Percentiles rank a stretch among this genome's conserved stretches.
Conservation (phyloP, 2,888 invertebrate species). For the Ypsolopha sequella region DNA sequence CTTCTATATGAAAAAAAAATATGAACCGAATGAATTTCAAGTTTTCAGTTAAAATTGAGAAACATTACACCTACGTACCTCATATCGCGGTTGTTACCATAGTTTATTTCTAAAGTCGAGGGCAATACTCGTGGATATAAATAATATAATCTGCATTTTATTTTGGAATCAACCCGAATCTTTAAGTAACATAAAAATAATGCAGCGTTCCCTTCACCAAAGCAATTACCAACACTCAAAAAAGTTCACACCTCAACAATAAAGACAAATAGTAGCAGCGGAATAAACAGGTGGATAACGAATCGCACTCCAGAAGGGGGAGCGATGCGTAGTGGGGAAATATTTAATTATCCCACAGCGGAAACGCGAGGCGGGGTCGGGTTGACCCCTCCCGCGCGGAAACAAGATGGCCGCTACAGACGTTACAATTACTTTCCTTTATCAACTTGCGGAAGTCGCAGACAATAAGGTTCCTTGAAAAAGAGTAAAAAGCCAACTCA, state of each 20-base stretch:
- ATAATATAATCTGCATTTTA: too few species aligned
- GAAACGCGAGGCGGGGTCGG: constrained; percentile 64
- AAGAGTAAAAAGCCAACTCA: too few species aligned
- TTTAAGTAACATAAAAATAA: too few species aligned
- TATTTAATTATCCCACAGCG: constrained; percentile 64
- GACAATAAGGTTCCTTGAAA: not conserved
- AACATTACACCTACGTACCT: too few species aligned
- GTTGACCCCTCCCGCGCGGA: constrained; percentile 57
- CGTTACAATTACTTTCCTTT: constrained; percentile 55
- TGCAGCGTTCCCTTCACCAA: too few species aligned
- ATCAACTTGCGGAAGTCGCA: constrained; percentile 33
- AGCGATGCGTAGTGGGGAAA: constrained; percentile 51
- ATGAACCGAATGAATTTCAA: too few species aligned
- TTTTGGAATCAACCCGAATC: too few species aligned
- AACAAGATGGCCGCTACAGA: constrained; percentile 63
- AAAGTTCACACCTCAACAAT: not conserved
- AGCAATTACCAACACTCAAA: not conserved
- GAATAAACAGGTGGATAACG: constrained; percentile 20
- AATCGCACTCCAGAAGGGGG: constrained; percentile 49
- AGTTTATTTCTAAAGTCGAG: too few species aligned
- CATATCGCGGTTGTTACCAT: too few species aligned
- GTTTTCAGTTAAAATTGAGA: too few species aligned
- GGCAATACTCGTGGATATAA: too few species aligned
- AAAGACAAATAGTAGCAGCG: constrained; percentile 3
- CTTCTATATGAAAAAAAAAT: too few species aligned